Conservation (phyloP, 2,797 vertebrate species). For the Okamejei kenojei region DNA sequence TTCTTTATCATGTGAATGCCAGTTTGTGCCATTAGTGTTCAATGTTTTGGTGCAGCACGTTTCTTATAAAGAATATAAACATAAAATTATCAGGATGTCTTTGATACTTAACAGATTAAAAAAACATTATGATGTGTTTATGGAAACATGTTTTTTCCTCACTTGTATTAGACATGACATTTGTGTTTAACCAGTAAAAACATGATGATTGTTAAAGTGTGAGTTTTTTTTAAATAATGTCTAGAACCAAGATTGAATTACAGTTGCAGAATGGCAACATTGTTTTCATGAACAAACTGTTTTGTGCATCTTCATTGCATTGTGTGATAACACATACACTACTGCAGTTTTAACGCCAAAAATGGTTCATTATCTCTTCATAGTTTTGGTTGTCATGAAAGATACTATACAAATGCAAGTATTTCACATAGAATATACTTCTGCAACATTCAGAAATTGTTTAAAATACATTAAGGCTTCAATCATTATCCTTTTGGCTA, state of each 20-base stretch:
- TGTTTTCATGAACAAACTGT: neutral
- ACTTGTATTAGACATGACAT: constrained; percentile 32
- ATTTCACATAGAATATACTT: neutral
- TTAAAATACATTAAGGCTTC: neutral
- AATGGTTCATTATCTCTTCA: neutral
- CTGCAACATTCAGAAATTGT: neutral
- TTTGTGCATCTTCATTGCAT: neutral
- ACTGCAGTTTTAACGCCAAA: neutral
- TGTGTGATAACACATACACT: neutral
- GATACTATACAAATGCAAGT: neutral
- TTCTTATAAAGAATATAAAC: constrained; percentile 51
- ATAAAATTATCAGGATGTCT: constrained; percentile 78
- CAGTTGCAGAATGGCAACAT: neutral
- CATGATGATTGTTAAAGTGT: neutral
- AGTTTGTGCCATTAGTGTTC: constrained; percentile 66
- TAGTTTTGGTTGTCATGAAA: neutral
- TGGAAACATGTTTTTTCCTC: constrained; percentile 32
- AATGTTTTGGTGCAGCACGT: constrained; percentile 54
- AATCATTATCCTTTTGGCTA: neutral
- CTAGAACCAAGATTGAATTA: neutral
- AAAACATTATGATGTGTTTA: constrained; percentile 27
- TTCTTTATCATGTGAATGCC: constrained; percentile 56
- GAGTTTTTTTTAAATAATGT: neutral
- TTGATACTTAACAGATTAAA: constrained; percentile 50
- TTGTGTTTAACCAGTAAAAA: constrained; percentile 35